phyloP scores from a whole-genome alignment of 2,113 vertebrate species.

The Rhinoderma darwinii region DNA sequence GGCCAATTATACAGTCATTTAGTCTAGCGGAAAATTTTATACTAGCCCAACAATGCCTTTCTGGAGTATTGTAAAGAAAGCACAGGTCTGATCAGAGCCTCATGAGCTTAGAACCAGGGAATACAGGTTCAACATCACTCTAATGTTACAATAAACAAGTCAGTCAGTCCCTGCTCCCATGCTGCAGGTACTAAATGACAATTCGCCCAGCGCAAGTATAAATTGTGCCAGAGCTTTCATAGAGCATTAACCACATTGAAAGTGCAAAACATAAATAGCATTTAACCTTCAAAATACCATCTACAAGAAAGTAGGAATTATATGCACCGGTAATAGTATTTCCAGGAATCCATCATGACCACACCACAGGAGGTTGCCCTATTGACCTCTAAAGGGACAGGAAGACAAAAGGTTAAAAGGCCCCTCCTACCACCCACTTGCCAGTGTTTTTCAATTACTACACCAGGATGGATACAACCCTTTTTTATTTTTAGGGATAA shows the following conservation, averaged over 20 bases:
- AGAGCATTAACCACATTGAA: constrained; percentile 42
- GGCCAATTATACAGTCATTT: constrained; percentile 33
- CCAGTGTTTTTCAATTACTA: no score
- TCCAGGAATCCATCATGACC: no score
- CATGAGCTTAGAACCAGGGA: constrained; percentile 38
- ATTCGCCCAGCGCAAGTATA: constrained; percentile 15
- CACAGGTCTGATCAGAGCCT: constrained; percentile 8
- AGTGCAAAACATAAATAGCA: constrained; percentile 12
- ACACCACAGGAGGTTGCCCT: no score
- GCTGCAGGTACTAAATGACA: constrained; percentile 34
- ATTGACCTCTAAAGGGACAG: no score
- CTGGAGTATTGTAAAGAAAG: constrained; percentile 31
- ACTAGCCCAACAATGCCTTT: constrained; percentile 31
- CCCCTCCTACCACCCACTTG: no score
- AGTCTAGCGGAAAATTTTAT: constrained; percentile 9
- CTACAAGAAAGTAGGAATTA: no score
- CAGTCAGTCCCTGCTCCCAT: constrained; percentile 28
- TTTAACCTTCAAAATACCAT: constrained; percentile 21
- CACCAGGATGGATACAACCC: no score
- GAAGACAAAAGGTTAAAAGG: no score
- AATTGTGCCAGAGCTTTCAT: constrained; percentile 38
- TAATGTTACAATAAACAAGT: constrained; percentile 52
- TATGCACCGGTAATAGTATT: no score
- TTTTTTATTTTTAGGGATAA: no score
- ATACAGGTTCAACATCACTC: constrained; percentile 50